Conservation (phyloP, 1,140 invertebrate genomes). For the Sarcophaga peregrina region DNA sequence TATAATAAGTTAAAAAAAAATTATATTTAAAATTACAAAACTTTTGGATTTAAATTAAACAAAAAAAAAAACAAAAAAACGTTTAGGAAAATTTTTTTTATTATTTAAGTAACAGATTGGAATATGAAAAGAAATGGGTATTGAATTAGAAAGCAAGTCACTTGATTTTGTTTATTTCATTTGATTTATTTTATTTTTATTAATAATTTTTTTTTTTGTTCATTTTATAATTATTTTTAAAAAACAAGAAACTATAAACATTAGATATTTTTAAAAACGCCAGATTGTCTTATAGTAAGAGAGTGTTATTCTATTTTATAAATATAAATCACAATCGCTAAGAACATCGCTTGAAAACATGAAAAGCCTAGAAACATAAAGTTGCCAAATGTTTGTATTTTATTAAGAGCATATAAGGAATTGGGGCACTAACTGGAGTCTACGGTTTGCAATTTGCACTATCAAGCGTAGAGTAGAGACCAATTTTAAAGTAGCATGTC, state of each 20-base stretch:
- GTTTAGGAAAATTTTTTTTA: slow-evolving; percentile 64
- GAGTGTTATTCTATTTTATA: no score
- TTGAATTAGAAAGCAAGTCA: slow-evolving; percentile 42
- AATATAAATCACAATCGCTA: no score
- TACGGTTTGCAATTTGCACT: no score
- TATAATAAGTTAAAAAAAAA: slow-evolving; percentile 49
- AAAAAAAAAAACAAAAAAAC: slow-evolving; percentile 47
- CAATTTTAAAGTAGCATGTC: no score
- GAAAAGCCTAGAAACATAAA: no score
- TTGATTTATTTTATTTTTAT: slow-evolving; percentile 40
- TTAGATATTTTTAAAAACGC: no score
- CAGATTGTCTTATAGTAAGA: no score
- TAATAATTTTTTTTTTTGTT: slow-evolving; percentile 44
- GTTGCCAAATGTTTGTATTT: no score
- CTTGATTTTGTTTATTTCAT: slow-evolving; percentile 23
- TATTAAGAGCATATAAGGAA: no score
- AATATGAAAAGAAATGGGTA: not conserved
- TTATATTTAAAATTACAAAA: slow-evolving; percentile 48
- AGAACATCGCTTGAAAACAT: no score
- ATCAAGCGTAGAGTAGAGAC: no score
- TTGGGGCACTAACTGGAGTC: no score
- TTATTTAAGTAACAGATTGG: slow-evolving; percentile 52
- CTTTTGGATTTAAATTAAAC: slow-evolving; percentile 52
- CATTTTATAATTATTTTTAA: slow-evolving; percentile 41
- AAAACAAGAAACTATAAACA: not conserved